Percentiles rank a stretch among this genome's conserved stretches.
These are phyloP conservation scores for Drosophila aldrichi DNA, from an alignment of 2,888 invertebrate genomes.

Conservation along the genomic window DNA sequence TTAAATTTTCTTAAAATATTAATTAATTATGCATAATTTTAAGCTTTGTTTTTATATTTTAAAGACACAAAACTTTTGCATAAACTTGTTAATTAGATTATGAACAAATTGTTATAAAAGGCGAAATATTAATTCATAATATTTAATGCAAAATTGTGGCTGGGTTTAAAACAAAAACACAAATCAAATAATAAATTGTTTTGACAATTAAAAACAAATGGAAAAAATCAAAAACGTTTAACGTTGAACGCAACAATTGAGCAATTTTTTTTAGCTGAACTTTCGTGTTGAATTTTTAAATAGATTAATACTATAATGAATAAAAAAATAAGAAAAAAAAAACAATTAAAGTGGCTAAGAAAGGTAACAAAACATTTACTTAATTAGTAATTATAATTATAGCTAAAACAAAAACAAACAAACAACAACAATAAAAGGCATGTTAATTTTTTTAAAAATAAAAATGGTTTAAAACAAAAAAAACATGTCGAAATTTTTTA, in stretches of 20 bases:
- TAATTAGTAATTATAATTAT: conserved; percentile 73
- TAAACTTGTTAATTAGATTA: conserved; percentile 59
- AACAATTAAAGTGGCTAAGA: conserved; percentile 47
- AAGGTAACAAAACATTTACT: conserved; percentile 70
- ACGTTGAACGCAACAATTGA: conserved; percentile 66
- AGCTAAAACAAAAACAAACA: conserved; percentile 34
- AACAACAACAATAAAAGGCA: conserved; percentile 62
- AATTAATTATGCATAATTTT: conserved; percentile 31
- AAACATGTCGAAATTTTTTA: background rate
- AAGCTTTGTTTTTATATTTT: conserved; percentile 33
- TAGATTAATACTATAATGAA: conserved; percentile 54
- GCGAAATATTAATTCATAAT: conserved; percentile 9
- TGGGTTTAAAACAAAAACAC: conserved; percentile 20
- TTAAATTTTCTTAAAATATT: conserved; percentile 42
- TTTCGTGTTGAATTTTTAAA: conserved; percentile 74
- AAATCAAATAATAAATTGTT: conserved; percentile 7
- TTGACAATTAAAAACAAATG: conserved; percentile 42
- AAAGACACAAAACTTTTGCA: conserved; percentile 22
- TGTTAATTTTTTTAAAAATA: conserved; percentile 80
- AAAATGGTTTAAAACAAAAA: conserved; percentile 73
- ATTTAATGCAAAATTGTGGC: conserved; percentile 28
- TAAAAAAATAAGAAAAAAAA: conserved; percentile 11
- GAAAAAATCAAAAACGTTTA: conserved; percentile 62
- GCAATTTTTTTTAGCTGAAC: conserved; percentile 74
- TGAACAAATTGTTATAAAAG: conserved; percentile 54